These are phyloP conservation scores for Agriopis marginaria DNA, from an alignment of 2,888 invertebrate species.

Conservation along the genomic window DNA sequence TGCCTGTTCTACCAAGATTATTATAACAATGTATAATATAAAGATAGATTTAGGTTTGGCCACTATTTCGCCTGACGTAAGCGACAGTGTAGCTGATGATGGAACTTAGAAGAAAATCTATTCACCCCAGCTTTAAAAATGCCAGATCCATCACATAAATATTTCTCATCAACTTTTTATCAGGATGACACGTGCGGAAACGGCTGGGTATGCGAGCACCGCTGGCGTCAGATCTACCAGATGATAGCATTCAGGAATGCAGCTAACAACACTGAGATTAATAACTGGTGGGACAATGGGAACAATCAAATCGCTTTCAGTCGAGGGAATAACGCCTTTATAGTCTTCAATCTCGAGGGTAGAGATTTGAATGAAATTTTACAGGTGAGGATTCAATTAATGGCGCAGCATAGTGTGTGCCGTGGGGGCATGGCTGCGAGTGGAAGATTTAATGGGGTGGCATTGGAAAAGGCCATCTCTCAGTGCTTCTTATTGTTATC, in stretches of 20 bases:
- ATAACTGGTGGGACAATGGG: slow-evolving; percentile 93
- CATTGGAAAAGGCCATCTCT: neutral
- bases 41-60: no score
- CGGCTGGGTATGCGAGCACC: slow-evolving; percentile 94
- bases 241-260: slow-evolving; percentile 92
- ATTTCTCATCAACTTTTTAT: neutral
- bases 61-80: no score
- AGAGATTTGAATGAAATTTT: slow-evolving; percentile 84
- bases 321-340: slow-evolving; percentile 89
- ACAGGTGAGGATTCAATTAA: slow-evolving; percentile 68
- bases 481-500: no score
- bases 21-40: no score
- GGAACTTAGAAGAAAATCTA: no score
- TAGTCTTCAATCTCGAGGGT: slow-evolving; percentile 90
- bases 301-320: slow-evolving; percentile 94
- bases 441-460: no score
- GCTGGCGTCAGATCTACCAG: slow-evolving; percentile 92
- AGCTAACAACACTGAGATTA: slow-evolving; percentile 82
- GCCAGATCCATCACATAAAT: neutral
- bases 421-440: no score
- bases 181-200: slow-evolving; percentile 88
- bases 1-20: neutral
- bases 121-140: no score
- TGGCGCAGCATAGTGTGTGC: no score
- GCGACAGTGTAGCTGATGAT: no score